Conservation (phyloP, 30 jellyfish, hydroid and myxozoan genomes). For the Turritopsis dohrnii region DNA sequence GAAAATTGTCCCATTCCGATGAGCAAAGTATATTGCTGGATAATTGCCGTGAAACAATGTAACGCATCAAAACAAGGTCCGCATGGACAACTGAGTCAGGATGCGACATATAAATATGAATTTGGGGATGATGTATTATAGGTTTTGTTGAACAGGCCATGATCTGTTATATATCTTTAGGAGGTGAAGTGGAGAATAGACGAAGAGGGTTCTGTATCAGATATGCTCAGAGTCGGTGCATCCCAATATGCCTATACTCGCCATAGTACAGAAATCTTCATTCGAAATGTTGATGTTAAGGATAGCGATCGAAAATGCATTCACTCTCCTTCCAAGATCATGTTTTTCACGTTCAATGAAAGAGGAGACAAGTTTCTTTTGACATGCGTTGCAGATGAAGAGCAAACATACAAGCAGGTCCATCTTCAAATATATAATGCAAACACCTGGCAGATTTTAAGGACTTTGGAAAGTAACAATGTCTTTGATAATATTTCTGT, state of each 20-base stretch:
- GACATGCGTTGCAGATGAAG: conserved; percentile 30
- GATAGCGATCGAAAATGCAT: conserved; percentile 23
- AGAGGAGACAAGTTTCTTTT: conserved; percentile 36
- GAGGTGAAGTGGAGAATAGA: not conserved
- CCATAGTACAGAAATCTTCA: conserved; percentile 12
- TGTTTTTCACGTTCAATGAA: conserved; percentile 22
- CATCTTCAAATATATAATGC: not conserved
- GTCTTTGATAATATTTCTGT: not conserved
- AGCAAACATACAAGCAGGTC: conserved; percentile 52
- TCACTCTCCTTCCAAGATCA: conserved; percentile 23
- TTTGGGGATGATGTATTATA: too few relatives aligned
- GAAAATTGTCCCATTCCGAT: too few relatives aligned
- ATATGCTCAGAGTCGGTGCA: conserved; percentile 54
- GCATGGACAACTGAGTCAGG: too few relatives aligned
- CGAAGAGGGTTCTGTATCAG: conserved; percentile 3
- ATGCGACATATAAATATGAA: too few relatives aligned
- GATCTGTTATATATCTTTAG: too few relatives aligned
- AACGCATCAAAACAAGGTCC: too few relatives aligned
- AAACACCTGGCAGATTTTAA: not conserved
- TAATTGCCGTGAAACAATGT: too few relatives aligned
- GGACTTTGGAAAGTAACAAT: not conserved
- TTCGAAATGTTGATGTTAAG: conserved; percentile 42
- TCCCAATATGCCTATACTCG: conserved; percentile 50
- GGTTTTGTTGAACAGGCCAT: too few relatives aligned
- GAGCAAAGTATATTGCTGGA: too few relatives aligned